These are phyloP conservation scores for Schlechtendalia chinensis DNA, from an alignment of 1,140 invertebrate genomes.

Conservation along the genomic window DNA sequence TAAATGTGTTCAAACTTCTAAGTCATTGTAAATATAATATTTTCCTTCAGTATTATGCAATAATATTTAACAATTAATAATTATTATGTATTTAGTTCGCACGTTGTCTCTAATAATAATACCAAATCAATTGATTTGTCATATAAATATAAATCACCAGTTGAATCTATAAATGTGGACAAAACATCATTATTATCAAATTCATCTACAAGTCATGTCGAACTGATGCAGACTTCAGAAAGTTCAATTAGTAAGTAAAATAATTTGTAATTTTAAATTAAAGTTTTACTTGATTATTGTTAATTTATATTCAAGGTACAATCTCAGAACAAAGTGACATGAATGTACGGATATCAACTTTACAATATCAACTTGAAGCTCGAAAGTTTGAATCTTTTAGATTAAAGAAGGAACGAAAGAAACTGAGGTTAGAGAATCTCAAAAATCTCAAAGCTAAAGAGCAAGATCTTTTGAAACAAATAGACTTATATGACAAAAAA, in stretches of 20 bases:
- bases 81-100: no score
- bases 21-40: neutral
- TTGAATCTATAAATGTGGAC: neutral
- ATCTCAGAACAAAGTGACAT: slow-evolving; percentile 59
- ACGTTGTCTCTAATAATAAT: no score
- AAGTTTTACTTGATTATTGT: neutral
- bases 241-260: slow-evolving; percentile 36
- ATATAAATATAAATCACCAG: neutral
- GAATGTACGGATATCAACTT: slow-evolving; percentile 58
- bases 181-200: neutral
- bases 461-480: slow-evolving; percentile 59
- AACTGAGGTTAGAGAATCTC: slow-evolving; percentile 57
- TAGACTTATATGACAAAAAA: slow-evolving; percentile 54
- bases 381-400: slow-evolving; percentile 58
- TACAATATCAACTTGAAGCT: slow-evolving; percentile 58
- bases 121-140: neutral
- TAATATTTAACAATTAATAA: neutral
- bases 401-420: slow-evolving; percentile 58
- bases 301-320: slow-evolving; percentile 31
- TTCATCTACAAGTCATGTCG: neutral
- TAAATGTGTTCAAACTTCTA: slow-evolving; percentile 14
- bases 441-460: slow-evolving; percentile 59
- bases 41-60: neutral
- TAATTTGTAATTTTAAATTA: neutral
- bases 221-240: neutral